These are phyloP conservation scores for Mastacembelus armatus DNA, from an alignment of 2,797 vertebrate species.

Conservation along the genomic window DNA sequence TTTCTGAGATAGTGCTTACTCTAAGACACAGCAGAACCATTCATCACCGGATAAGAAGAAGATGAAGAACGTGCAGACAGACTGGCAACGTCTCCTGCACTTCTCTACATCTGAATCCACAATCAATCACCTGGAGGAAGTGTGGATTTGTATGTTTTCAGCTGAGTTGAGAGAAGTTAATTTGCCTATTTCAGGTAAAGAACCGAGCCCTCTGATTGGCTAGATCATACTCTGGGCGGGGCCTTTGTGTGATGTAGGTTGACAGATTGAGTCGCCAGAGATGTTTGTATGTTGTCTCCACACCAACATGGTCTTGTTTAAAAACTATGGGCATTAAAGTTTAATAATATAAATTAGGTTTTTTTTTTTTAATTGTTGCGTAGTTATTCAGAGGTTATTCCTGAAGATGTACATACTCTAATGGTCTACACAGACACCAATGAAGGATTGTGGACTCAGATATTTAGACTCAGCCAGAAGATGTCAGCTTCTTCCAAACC, in stretches of 20 bases:
- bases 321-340: no score
- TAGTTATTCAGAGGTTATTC: no score
- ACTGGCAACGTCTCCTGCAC: constrained; percentile 5
- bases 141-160: not conserved
- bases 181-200: not conserved
- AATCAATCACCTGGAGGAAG: constrained; percentile 20
- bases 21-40: constrained; percentile 57
- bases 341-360: no score
- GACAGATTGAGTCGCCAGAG: no score
- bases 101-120: constrained; percentile 28
- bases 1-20: constrained; percentile 73
- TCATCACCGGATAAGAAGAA: constrained; percentile 57
- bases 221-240: not conserved
- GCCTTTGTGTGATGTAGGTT: not conserved
- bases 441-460: no score
- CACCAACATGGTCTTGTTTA: no score
- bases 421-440: no score
- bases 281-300: no score
- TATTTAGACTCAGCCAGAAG: no score
- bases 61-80: constrained; percentile 19
- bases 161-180: not conserved
- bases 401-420: no score
- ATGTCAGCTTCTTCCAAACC: no score
- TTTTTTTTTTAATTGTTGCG: no score
- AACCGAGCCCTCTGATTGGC: not conserved